These are phyloP conservation scores for Chlorops oryzae DNA, from an alignment of 1,140 invertebrate genomes.

Conservation along the genomic window DNA sequence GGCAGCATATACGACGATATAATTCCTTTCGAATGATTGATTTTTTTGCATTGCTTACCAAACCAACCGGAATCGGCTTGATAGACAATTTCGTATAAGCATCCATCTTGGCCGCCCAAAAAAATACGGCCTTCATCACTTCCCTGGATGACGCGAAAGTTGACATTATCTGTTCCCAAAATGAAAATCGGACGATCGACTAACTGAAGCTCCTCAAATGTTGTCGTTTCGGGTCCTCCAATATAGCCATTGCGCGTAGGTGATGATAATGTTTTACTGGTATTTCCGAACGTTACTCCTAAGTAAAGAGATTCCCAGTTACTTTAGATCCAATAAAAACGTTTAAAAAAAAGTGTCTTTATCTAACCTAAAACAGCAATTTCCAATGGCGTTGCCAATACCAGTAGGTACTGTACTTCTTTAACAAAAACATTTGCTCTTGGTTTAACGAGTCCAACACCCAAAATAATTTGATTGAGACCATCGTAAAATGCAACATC, in stretches of 20 bases:
- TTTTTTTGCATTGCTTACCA: constrained; percentile 88
- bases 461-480: constrained; percentile 81
- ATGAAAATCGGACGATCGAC: constrained; percentile 90
- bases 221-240: constrained; percentile 19
- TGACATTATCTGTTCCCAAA: constrained; percentile 84
- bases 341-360: not conserved
- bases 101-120: constrained; percentile 90
- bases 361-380: constrained; percentile 78
- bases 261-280: constrained; percentile 18
- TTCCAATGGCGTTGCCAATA: constrained; percentile 88
- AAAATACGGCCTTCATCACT: constrained; percentile 86
- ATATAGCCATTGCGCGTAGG: constrained; percentile 15
- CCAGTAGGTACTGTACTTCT: constrained; percentile 87
- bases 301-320: not conserved
- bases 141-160: constrained; percentile 76
- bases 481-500: constrained; percentile 93
- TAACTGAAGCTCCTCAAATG: constrained; percentile 77
- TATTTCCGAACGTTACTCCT: constrained; percentile 39
- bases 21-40: constrained; percentile 86
- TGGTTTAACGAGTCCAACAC: constrained; percentile 78
- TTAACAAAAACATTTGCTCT: constrained; percentile 80
- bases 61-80: constrained; percentile 89
- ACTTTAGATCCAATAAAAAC: not conserved
- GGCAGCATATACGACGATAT: constrained; percentile 87
- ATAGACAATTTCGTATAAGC: constrained; percentile 92